These are phyloP conservation scores for Bubo scandiacus DNA, from an alignment of 2,113 vertebrate species.

Conservation along the genomic window DNA sequence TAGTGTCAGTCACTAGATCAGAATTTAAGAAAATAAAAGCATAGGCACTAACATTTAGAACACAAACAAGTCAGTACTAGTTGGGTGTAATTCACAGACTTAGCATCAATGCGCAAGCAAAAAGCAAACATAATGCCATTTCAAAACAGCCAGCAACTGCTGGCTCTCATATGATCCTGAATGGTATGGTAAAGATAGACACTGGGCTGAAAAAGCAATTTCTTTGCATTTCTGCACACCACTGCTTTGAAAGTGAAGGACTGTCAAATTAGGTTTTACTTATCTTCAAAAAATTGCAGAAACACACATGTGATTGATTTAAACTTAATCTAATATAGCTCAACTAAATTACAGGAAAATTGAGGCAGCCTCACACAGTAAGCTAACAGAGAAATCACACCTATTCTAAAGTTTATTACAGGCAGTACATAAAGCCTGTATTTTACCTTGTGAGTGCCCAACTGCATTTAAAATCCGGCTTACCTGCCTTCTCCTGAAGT, in stretches of 20 bases:
- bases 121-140: background rate
- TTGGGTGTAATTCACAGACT: background rate
- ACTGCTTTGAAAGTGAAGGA: background rate
- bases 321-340: background rate
- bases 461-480: background rate
- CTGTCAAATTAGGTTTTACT: background rate
- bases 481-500: background rate
- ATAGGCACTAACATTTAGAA: background rate
- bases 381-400: background rate
- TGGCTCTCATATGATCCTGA: fast-evolving
- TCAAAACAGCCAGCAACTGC: background rate
- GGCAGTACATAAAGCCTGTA: background rate
- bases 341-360: background rate
- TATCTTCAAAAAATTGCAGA: background rate
- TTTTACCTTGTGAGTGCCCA: background rate
- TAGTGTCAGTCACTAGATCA: background rate
- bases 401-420: background rate
- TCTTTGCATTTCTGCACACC: background rate
- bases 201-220: background rate
- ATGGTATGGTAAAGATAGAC: background rate
- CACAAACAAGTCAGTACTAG: background rate
- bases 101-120: background rate
- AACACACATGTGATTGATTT: fast-evolving
- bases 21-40: constrained; percentile 6
- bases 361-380: background rate